Base-by-base conservation (phyloP, 2,113 vertebrate species). In the Struthio camelus region DNA sequence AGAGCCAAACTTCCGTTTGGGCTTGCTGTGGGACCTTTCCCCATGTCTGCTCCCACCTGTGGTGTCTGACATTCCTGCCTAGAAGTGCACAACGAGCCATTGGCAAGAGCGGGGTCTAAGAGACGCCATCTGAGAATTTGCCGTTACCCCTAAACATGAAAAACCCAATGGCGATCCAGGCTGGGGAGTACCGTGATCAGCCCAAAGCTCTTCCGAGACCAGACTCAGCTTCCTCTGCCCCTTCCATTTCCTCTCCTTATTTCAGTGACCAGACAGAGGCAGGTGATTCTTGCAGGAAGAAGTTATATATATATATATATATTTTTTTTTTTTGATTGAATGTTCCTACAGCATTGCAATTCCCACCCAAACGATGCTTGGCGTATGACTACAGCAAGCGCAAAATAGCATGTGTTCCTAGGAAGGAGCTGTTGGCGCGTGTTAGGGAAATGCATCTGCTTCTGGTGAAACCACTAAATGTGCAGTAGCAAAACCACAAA, bases 371-470 rank as follows among this genome's bases (percentile, higher is more conserved):
- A 4, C 6, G 0, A 34, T 3, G 42, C 34, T 36, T 30, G 70
- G 50, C 28, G 25, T 64, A 6, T 12, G 56, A 38, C 64, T 34
- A 28, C 9, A 9, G 61, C 30, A 19, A 69, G 80, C 75, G 2
- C 11, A 14, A 9, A 53, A 8, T 46, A 30, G 28, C 17, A 3
- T 11, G 42, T 56, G 44, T 11, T 46, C 32, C 30, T 2, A 0
- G 24, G 25, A 54, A 30, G n/a, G 22, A 18, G 14, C 34, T 62
- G 46, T 16, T 36, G 50, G 34, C 27, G n/a, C 2, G 0, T 11
- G 3, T 56, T 17, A 56, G 46, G 66, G 40, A 28, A 40, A 30
- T 0, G 2, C 0, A 1, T n/a, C 64, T 56, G 0, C 23, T 70
- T 65, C 46, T 24, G 66, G 19, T 3, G 44, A 80, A 88, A 18